A percentile compares a stretch with the other conserved stretches of the same genome.
Conservation (phyloP, 2,797 vertebrate species). For the Neostethus bicornis region DNA sequence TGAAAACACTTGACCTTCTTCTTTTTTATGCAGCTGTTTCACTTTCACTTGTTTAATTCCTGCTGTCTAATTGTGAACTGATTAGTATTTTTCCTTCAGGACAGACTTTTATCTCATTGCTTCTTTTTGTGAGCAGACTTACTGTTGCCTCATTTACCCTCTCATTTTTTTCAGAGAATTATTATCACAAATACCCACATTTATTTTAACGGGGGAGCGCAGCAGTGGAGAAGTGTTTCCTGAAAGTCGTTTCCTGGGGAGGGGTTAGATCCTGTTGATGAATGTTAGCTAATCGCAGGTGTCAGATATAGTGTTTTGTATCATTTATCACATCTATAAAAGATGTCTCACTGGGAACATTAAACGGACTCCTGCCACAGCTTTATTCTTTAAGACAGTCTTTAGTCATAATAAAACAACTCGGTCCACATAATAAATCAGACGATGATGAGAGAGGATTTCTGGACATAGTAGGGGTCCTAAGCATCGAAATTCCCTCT, state of each 20-base stretch:
- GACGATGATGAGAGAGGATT: constrained; percentile 20
- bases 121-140: constrained; percentile 35
- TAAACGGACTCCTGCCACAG: constrained; percentile 46
- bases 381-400: constrained; percentile 49
- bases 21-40: constrained; percentile 37
- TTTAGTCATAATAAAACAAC: constrained; percentile 48
- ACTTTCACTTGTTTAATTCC: constrained; percentile 17
- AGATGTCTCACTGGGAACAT: constrained; percentile 57
- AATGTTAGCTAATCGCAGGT: constrained; percentile 61
- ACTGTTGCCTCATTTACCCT: constrained; percentile 34
- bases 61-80: constrained; percentile 3
- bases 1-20: constrained; percentile 36
- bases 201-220: constrained; percentile 30
- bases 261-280: constrained; percentile 53
- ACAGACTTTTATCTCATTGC: constrained; percentile 39
- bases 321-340: constrained; percentile 63
- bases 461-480: not conserved
- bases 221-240: constrained; percentile 31
- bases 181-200: constrained; percentile 44
- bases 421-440: constrained; percentile 21
- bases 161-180: constrained; percentile 38
- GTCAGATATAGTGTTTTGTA: constrained; percentile 31
- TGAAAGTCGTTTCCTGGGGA: constrained; percentile 53
- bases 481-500: not conserved
- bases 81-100: constrained; percentile 37